These are phyloP conservation scores for Zaprionus capensis DNA, from an alignment of 1,140 invertebrate species.

Conservation along the genomic window DNA sequence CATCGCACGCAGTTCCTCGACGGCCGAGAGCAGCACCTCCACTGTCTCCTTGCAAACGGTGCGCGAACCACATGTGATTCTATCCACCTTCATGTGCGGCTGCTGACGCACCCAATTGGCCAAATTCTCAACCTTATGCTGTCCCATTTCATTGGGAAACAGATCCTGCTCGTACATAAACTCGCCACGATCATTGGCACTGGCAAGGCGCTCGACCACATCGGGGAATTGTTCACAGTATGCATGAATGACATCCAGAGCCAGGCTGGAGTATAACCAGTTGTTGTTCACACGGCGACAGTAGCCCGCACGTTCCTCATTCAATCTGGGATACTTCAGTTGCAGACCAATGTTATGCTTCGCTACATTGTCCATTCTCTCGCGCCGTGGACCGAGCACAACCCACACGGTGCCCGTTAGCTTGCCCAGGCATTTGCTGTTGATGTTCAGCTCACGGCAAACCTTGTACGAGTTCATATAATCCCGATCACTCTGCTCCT, in stretches of 20 bases:
- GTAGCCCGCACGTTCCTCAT: slow-evolving; percentile 91
- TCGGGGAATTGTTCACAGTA: slow-evolving; percentile 91
- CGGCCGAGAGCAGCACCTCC: slow-evolving; percentile 86
- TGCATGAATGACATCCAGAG: slow-evolving; percentile 86
- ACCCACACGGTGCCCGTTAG: slow-evolving; percentile 93
- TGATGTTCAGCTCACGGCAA: slow-evolving; percentile 84
- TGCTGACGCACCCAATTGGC: slow-evolving; percentile 90
- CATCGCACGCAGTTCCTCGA: slow-evolving; percentile 85
- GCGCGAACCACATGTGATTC: slow-evolving; percentile 88
- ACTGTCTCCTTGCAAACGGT: slow-evolving; percentile 89
- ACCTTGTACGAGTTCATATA: slow-evolving; percentile 79
- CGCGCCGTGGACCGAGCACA: slow-evolving; percentile 83
- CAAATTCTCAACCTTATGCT: slow-evolving; percentile 86
- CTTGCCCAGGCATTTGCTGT: slow-evolving; percentile 89
- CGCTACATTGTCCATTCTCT: slow-evolving; percentile 82
- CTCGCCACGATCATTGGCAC: slow-evolving; percentile 85
- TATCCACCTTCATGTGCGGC: slow-evolving; percentile 86
- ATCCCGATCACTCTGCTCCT: slow-evolving; percentile 67
- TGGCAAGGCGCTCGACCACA: slow-evolving; percentile 88
- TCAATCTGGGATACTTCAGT: slow-evolving; percentile 92
- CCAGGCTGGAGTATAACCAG: slow-evolving; percentile 94
- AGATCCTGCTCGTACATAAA: slow-evolving; percentile 88
- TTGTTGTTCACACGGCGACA: slow-evolving; percentile 89
- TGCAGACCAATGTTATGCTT: slow-evolving; percentile 95
- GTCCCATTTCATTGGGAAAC: slow-evolving; percentile 84